Percentiles rank a stretch among this genome's conserved stretches.
Evolutionary conservation across 2,888 invertebrate genomes (phyloP).

Genomic region (Nomada lathburiana): DNA sequence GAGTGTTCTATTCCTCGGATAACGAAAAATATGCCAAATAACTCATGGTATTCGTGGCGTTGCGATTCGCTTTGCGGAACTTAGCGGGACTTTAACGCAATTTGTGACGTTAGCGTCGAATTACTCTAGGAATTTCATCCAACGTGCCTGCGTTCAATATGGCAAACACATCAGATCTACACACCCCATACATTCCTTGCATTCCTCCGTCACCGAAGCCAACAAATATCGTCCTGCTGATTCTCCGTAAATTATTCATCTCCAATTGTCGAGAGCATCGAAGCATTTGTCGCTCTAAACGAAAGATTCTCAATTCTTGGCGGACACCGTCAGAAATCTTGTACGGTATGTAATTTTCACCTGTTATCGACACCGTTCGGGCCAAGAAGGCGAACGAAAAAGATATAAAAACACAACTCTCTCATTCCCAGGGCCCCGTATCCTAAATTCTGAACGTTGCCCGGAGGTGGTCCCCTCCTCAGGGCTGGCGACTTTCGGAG

Average conservation of each 20-base stretch:
- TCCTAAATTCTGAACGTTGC: neutral
- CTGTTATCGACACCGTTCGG: neutral
- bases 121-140: constrained; percentile 52
- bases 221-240: too few species aligned
- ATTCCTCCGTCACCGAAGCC: neutral
- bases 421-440: neutral
- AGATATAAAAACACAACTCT: too few species aligned
- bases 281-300: too few species aligned
- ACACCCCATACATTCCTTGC: neutral
- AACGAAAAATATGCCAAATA: constrained; percentile 36
- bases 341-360: neutral
- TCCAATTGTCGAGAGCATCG: too few species aligned
- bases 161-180: neutral
- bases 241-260: too few species aligned
- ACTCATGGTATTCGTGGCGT: constrained; percentile 35
- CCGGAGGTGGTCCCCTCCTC: neutral
- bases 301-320: too few species aligned
- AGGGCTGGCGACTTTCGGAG: constrained; percentile 22
- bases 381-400: neutral
- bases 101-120: constrained; percentile 41
- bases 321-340: too few species aligned
- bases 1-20: neutral
- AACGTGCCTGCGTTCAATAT: neutral
- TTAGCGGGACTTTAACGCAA: constrained; percentile 64
- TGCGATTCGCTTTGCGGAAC: constrained; percentile 58